A percentile compares a stretch with the other conserved stretches of the same genome.
phyloP scores from a whole-genome alignment of 2,113 vertebrate genomes.

The Pipra filicauda region DNA sequence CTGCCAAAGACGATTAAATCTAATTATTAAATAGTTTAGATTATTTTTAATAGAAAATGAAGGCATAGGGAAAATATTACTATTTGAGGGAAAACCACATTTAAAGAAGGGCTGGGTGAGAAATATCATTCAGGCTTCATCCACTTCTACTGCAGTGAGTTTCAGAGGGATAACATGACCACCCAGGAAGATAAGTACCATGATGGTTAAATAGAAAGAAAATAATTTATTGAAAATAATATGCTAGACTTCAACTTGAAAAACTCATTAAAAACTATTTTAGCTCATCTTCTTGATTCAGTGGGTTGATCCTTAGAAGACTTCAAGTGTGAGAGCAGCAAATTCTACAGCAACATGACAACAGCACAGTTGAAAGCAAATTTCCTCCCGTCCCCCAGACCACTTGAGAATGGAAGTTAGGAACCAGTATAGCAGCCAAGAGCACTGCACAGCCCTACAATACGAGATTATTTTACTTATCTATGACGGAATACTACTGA shows the following conservation, averaged over 20 bases:
- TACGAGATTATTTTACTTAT: background rate
- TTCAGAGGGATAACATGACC: conserved; percentile 19
- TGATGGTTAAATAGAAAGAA: background rate
- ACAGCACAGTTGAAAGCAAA: conserved; percentile 10
- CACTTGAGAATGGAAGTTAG: conserved; percentile 1
- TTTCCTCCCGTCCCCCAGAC: background rate
- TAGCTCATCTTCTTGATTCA: background rate
- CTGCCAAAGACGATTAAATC: background rate
- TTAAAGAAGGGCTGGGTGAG: conserved; percentile 8
- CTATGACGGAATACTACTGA: background rate
- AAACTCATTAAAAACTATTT: conserved; percentile 30
- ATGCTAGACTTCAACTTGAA: background rate
- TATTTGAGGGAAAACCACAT: conserved; percentile 13
- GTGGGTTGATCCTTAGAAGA: background rate
- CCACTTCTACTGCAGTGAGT: background rate
- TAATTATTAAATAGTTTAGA: conserved; percentile 1
- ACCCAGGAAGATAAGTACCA: conserved; percentile 22
- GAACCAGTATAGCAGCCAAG: background rate
- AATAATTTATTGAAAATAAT: conserved; percentile 10
- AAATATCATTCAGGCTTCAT: conserved; percentile 13
- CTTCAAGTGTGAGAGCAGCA: background rate
- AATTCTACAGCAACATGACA: background rate
- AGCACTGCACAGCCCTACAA: background rate
- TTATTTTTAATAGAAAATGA: conserved; percentile 22
- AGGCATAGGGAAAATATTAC: background rate